Base-by-base conservation (phyloP, 2,888 invertebrate species). In the Cataglyphis rosenhaueri region DNA sequence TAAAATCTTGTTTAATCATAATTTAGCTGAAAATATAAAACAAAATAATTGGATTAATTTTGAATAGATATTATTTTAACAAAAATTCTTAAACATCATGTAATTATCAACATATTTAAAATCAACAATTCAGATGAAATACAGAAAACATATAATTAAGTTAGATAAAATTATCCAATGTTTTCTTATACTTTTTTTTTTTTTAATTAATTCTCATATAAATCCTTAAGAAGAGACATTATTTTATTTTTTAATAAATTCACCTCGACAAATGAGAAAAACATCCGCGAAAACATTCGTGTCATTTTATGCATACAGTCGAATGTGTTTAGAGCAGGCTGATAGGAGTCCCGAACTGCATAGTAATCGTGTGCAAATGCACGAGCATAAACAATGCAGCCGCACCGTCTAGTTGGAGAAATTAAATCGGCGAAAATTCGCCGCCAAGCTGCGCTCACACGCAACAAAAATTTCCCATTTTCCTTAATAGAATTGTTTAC, bases 371-470 rank as follows among this genome's bases (percentile, higher is more conserved):
- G 65, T 76, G 78, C 52, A 81, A 86, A 87, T 68, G 61, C 5
- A 29, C n/a, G 41, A 38, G 68, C 35, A 66, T 83, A 87, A 87
- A 87, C 75, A 85, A 65, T 85, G 44, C 68, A 35, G 55, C 21
- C 74, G 78, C 38, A n/a, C 38, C 29, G 73, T 25, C 82, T 74
- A 87, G 87, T 87, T 73, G 87, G 25, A 52, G 70, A 81, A 85
- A 84, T 87, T 82, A 87, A 78, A 85, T 87, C 81, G 81, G 12
- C 74, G 62, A 70, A 82, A 85, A 87, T 85, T 87, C 71, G 52
- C 76, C 68, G 21, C 78, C 59, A 79, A 41, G 29, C 29, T 64
- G 59, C 44, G 59, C 65, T 48, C 38, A 32, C 29, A 25, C 35
- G 21, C 61, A 48, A 12, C 38, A 41, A 81, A 41, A 81, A 81